A percentile compares a stretch with the other conserved stretches of the same genome.
Evolutionary conservation across 2,113 vertebrate species (phyloP).

Genomic region (Oplegnathus fasciatus): DNA sequence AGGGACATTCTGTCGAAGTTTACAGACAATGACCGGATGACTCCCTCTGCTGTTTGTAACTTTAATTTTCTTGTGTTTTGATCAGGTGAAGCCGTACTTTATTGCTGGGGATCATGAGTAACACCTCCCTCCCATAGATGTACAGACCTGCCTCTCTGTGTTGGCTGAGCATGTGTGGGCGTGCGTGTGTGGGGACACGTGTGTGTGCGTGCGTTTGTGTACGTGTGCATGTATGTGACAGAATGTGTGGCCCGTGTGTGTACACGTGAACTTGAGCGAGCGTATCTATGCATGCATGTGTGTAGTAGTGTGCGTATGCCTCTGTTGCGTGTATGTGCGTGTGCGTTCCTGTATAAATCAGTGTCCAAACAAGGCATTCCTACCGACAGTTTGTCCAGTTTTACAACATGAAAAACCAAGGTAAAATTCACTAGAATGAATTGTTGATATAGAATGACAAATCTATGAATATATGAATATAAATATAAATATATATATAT

Average conservation of each 20-base stretch:
- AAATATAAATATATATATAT: conserved; percentile 87
- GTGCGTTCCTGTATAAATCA: conserved; percentile 80
- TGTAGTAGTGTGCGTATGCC: conserved; percentile 74
- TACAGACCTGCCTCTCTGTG: conserved; percentile 85
- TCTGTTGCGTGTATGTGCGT: conserved; percentile 64
- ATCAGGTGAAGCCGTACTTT: conserved; percentile 79
- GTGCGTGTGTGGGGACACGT: conserved; percentile 6
- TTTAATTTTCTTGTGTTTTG: conserved; percentile 79
- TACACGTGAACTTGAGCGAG: conserved; percentile 73
- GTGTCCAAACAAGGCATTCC: conserved; percentile 83
- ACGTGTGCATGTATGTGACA: conserved; percentile 62
- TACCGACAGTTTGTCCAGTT: conserved; percentile 82
- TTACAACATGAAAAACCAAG: conserved; percentile 79
- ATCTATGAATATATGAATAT: conserved; percentile 86
- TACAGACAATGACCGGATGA: conserved; percentile 75
- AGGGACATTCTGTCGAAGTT: conserved; percentile 75
- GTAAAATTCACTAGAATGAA: conserved; percentile 83
- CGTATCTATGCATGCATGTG: conserved; percentile 83
- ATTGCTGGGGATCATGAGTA: conserved; percentile 73
- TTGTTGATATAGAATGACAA: conserved; percentile 87
- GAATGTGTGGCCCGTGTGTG: conserved; percentile 61
- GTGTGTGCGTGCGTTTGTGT: conserved; percentile 44
- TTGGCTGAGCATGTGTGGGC: conserved; percentile 79
- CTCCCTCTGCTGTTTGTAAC: conserved; percentile 82
- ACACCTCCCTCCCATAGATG: conserved; percentile 80